Conservation (phyloP, 2,888 invertebrate species). For the Mesoligia furuncula region DNA sequence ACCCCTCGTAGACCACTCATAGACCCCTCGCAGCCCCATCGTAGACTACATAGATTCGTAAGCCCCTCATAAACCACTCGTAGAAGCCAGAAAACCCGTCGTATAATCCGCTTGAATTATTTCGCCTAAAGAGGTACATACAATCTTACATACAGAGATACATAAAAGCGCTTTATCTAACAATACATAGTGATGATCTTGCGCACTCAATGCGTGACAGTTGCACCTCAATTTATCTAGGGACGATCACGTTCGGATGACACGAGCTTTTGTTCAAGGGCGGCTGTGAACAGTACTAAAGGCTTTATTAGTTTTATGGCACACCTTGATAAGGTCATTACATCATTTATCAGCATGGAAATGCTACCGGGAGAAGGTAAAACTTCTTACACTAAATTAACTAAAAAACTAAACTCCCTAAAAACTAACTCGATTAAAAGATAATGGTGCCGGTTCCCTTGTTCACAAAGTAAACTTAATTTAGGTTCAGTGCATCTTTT, state of each 20-base stretch:
- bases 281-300: not conserved
- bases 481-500: too few relatives aligned
- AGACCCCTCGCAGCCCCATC: rapidly evolving
- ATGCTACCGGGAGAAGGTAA: not conserved
- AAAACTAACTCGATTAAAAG: too few relatives aligned
- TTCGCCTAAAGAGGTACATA: not conserved
- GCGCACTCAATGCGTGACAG: conserved; percentile 35
- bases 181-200: conserved; percentile 12
- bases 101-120: too few relatives aligned
- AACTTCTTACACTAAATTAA: too few relatives aligned
- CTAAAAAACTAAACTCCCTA: too few relatives aligned
- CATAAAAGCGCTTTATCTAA: not conserved
- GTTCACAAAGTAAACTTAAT: too few relatives aligned
- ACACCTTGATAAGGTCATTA: not conserved
- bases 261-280: conserved; percentile 35
- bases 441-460: too few relatives aligned
- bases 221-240: conserved; percentile 13
- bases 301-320: not conserved
- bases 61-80: not conserved
- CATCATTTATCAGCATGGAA: not conserved
- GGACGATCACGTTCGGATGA: conserved; percentile 21
- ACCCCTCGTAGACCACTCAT: not conserved
- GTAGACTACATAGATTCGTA: too few relatives aligned
- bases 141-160: not conserved
- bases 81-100: not conserved